Evolutionary conservation across 1,140 invertebrate species (phyloP), one percentile per base, ranked within the genome.

Genomic region (Amyelois transitella): DNA sequence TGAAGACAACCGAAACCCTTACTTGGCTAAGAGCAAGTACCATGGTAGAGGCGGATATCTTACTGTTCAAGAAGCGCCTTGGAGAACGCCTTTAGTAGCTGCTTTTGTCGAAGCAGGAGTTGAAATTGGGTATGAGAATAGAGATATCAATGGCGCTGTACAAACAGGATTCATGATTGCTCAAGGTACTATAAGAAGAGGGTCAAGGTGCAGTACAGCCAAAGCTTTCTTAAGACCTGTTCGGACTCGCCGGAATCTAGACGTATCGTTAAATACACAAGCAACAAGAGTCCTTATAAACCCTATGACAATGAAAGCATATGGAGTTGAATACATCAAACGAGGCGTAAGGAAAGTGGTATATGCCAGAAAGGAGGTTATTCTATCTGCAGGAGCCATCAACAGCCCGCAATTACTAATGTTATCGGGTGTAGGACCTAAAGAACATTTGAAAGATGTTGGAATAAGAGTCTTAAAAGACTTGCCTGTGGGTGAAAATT

Each of bases 151-250:
- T 88, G 94, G 96, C 22, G 93, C 93, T 55, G 81, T 90, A 1
- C 94, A 96, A 81, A 93, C 94, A 0, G 95, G 96, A 3, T 96
- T 96, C 59, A 96, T 96, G 94, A 93, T 96, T 32, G 94, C 95
- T 2, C 96, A 97, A 90, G 97, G 94, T 5, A 98, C 96, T 0
- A 96, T 98, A 17, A 81, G 95, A 60, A 85, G 94, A 44, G 96
- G 96, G 0, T 94, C 92, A 0, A 89, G 97, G 47, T 98, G 97
- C 78, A 97, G 95, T 58, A 96, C 96, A 6, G 94, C 96, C 0
- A 96, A 96, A 84, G 96, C 95, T 0, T 98, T 97, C 69, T 77
- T 98, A 4, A 88, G 94, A 58, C 96, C 96, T 6, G 92, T 94
- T 0, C 84, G 95, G 19, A 89, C 93, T 12, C 88, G 96, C 6